Conservation (phyloP, 2,113 vertebrate species). For the Phrynosoma blainvillii region DNA sequence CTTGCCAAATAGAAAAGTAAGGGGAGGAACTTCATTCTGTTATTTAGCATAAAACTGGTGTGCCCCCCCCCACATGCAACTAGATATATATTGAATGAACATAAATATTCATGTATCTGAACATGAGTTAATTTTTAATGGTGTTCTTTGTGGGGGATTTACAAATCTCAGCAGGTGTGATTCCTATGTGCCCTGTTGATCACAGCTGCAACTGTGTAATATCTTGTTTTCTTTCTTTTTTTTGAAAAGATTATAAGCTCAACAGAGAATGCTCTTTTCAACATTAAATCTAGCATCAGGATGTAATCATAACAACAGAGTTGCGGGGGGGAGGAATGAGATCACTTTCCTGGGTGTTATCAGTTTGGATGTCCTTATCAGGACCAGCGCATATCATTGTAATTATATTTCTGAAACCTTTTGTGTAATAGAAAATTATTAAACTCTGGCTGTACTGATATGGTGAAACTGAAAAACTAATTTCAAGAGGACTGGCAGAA, state of each 20-base stretch:
- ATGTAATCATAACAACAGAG: slow-evolving; percentile 32
- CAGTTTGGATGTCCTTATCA: slow-evolving; percentile 44
- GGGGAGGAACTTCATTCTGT: not conserved
- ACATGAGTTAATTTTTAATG: not conserved
- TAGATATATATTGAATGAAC: not conserved
- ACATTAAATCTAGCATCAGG: slow-evolving; percentile 20
- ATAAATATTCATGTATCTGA: slow-evolving; percentile 9
- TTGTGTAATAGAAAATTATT: slow-evolving; percentile 53
- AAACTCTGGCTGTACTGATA: slow-evolving; percentile 45
- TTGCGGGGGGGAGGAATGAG: slow-evolving; percentile 5
- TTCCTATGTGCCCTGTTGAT: not conserved
- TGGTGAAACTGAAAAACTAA: slow-evolving; percentile 53
- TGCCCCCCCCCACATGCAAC: not conserved
- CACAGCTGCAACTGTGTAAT: not conserved
- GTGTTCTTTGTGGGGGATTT: not conserved
- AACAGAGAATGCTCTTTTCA: slow-evolving; percentile 34
- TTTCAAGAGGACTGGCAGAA: slow-evolving; percentile 43
- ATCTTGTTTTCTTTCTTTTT: not conserved
- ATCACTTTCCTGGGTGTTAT: slow-evolving; percentile 33
- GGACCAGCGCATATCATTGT: slow-evolving; percentile 41
- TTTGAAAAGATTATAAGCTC: slow-evolving; percentile 18
- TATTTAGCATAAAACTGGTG: not conserved
- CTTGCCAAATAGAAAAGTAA: not conserved
- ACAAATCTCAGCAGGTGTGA: not conserved
- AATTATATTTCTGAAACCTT: slow-evolving; percentile 62